A percentile compares a stretch with the other conserved stretches of the same genome.
These are phyloP conservation scores for Rhabdomys dilectus DNA, from an alignment of 2,113 vertebrate species.

Conservation along the genomic window DNA sequence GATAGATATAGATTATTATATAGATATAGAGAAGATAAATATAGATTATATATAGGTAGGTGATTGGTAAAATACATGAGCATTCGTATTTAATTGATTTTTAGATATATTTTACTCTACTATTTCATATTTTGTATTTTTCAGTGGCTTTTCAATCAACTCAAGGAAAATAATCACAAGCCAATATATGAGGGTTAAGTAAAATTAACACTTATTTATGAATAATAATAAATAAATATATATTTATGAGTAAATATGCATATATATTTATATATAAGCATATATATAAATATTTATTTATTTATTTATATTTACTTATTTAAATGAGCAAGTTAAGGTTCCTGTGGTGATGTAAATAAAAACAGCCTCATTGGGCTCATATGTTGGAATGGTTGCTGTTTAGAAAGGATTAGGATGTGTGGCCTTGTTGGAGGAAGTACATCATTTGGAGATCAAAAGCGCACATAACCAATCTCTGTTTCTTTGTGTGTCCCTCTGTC, in stretches of 20 bases:
- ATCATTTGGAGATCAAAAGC: not conserved
- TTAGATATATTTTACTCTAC: not conserved
- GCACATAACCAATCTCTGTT: not conserved
- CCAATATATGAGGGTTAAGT: not conserved
- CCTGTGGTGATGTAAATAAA: not conserved
- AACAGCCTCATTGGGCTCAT: not conserved
- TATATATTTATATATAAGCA: no score
- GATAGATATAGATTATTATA: not conserved
- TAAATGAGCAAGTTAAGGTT: not conserved
- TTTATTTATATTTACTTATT: no score
- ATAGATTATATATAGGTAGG: no score
- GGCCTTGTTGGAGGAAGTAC: not conserved
- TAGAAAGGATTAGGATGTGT: not conserved
- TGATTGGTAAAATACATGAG: no score
- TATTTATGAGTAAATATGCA: no score
- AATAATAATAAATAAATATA: not conserved
- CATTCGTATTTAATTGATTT: not conserved
- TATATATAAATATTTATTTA: no score
- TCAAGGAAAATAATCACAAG: not conserved
- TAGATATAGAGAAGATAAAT: not conserved
- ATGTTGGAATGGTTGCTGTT: not conserved
- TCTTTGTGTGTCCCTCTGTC: not conserved
- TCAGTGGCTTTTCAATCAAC: not conserved
- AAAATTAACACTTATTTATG: conserved; percentile 3
- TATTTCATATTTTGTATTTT: not conserved